Base-by-base conservation (phyloP, 2,888 invertebrate species). In the Thereva nobilitata region DNA sequence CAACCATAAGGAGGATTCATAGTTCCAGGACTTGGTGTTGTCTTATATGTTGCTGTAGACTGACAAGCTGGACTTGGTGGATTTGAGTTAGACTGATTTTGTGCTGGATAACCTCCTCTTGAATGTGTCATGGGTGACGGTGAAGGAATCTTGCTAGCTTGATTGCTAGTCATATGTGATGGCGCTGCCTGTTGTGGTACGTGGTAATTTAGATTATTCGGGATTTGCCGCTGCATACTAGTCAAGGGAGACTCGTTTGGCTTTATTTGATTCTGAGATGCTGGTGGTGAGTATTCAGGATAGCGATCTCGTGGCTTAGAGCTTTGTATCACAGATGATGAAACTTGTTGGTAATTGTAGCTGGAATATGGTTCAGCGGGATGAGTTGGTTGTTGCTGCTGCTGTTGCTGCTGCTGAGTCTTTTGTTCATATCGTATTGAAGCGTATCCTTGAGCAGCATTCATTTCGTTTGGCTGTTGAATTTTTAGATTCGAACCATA, bases 1-100 rank as follows among this genome's bases (percentile, higher is more conserved):
- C 72, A 73, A 37, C 68, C 68, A 45, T 69, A 70, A 3, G 72
- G 72, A 8, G 72, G 72, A 70, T 73, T 71, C 72, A 73, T 73
- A 8, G 53, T 41, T 2, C 67, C 64, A 6, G 69, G 66, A 49
- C 64, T 69, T 37, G 65, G 64, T 4, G 63, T 47, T 38, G 67
- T 50, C 45, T 66, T 67, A 38, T 56, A 64, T n/a, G 64, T 23
- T 9, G 38, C 44, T 47, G 42, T 53, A 7, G 53, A 41, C 9
- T 40, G 42, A 35, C 53, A 49, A 5, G 52, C 37, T 37, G 65
- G 41, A 50, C 64, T 69, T 5, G 64, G 45, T 37, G 54, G 55
- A 35, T 41, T 65, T 34, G 65, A 56, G 5, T 47, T 12, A 37
- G 53, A 41, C 47, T 23, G 63, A 40, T 53, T 35, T 37, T 38